Percentiles rank a stretch among this genome's conserved stretches.
Evolutionary conservation across 2,797 vertebrate species (phyloP).

Genomic region (Gobionotothen gibberifrons): DNA sequence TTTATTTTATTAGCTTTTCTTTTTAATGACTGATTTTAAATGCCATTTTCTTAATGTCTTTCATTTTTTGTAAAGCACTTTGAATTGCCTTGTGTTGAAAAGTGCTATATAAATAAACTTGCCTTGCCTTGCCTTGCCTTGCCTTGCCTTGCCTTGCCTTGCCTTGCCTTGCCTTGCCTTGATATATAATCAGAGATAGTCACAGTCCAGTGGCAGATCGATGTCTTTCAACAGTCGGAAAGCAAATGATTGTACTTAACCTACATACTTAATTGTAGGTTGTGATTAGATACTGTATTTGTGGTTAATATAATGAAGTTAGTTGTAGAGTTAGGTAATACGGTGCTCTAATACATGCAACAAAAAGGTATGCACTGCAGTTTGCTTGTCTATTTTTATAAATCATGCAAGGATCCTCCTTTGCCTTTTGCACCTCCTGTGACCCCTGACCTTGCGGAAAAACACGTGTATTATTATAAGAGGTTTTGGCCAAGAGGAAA

Average conservation of each 20-base stretch:
- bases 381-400: background rate
- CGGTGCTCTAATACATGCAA: background rate
- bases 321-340: background rate
- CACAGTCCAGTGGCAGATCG: background rate
- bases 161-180: too few relatives aligned
- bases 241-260: background rate
- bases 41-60: too few relatives aligned
- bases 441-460: background rate
- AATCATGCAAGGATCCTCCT: background rate
- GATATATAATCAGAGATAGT: background rate
- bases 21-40: too few relatives aligned
- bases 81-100: too few relatives aligned
- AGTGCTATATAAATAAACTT: too few relatives aligned
- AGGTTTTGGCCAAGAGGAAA: conserved; percentile 23
- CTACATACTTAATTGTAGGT: too few relatives aligned
- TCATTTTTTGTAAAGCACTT: too few relatives aligned
- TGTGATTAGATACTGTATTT: background rate
- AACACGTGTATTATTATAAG: conserved; percentile 7
- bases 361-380: background rate
- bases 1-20: too few relatives aligned
- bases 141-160: too few relatives aligned
- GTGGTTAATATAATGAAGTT: background rate
- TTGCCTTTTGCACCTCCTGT: background rate
- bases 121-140: too few relatives aligned
- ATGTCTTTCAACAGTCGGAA: background rate